Evolutionary conservation across 2,113 vertebrate genomes (phyloP).

Genomic region (Strix uralensis): DNA sequence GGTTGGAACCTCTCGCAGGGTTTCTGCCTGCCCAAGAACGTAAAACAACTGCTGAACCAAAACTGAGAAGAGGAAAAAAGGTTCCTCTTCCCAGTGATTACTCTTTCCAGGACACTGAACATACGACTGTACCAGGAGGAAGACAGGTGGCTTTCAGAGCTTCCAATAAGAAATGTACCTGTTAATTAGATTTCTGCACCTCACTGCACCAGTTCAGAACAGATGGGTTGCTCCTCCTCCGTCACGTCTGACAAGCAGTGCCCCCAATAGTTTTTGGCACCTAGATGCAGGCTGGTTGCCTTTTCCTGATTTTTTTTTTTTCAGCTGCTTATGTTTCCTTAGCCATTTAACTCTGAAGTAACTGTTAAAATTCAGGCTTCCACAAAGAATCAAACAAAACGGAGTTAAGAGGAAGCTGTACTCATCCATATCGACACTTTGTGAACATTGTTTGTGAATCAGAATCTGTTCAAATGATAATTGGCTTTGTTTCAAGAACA

Average conservation of each 20-base stretch:
- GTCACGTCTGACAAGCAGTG: neutral
- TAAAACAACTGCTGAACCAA: neutral
- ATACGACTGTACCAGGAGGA: neutral
- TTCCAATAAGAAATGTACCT: neutral
- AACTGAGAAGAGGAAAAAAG: neutral
- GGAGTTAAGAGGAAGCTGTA: neutral
- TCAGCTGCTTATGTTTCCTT: neutral
- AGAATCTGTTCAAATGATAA: neutral
- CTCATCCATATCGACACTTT: neutral
- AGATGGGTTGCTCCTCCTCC: conserved; percentile 23
- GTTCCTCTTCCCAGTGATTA: neutral
- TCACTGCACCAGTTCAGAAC: neutral
- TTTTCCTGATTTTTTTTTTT: neutral
- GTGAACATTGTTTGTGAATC: neutral
- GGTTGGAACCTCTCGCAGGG: neutral
- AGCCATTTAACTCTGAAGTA: neutral
- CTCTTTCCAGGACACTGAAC: neutral
- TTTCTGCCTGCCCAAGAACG: neutral
- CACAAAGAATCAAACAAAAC: neutral
- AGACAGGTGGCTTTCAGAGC: neutral
- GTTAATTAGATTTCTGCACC: conserved; percentile 7
- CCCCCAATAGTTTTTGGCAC: neutral
- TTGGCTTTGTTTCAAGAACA: neutral
- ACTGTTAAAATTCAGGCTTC: neutral
- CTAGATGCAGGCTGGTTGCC: neutral